Conservation (phyloP, 2,888 invertebrate genomes). For the Allygus modestus region DNA sequence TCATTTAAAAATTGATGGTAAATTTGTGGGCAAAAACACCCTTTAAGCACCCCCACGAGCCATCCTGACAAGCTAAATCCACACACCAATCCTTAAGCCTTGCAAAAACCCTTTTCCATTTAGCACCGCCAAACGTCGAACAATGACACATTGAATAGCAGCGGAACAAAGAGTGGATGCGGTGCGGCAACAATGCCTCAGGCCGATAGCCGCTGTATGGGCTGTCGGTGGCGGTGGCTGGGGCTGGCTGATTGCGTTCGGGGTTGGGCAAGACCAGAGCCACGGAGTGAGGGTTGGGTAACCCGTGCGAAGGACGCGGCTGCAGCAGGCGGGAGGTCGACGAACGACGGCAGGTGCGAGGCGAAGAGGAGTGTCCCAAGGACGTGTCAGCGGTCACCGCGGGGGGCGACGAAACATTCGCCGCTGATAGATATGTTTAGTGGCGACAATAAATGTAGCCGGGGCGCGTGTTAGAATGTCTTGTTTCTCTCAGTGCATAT, state of each 20-base stretch:
- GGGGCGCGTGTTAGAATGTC: too few relatives aligned
- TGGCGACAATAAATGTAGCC: too few relatives aligned
- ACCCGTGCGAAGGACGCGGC: neutral
- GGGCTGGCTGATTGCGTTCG: too few relatives aligned
- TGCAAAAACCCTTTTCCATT: neutral
- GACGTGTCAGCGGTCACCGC: neutral
- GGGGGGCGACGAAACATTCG: neutral
- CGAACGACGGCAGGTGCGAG: neutral
- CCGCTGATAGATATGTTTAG: too few relatives aligned
- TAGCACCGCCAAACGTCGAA: constrained; percentile 26
- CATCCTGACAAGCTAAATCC: neutral
- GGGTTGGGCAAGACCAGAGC: constrained; percentile 17
- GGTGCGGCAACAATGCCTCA: constrained; percentile 6
- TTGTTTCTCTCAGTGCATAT: too few relatives aligned
- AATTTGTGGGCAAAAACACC: too few relatives aligned
- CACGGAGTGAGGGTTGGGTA: constrained; percentile 2
- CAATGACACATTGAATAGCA: constrained; percentile 32
- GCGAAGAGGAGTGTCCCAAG: neutral
- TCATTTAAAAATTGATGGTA: too few relatives aligned
- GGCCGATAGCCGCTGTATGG: neutral
- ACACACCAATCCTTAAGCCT: neutral
- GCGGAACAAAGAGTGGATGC: constrained; percentile 28
- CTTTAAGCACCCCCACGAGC: too few relatives aligned
- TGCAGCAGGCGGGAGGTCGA: constrained; percentile 14
- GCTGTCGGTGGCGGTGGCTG: neutral